phyloP scores from a whole-genome alignment of 1,140 invertebrate species.

The Vanessa atalanta region DNA sequence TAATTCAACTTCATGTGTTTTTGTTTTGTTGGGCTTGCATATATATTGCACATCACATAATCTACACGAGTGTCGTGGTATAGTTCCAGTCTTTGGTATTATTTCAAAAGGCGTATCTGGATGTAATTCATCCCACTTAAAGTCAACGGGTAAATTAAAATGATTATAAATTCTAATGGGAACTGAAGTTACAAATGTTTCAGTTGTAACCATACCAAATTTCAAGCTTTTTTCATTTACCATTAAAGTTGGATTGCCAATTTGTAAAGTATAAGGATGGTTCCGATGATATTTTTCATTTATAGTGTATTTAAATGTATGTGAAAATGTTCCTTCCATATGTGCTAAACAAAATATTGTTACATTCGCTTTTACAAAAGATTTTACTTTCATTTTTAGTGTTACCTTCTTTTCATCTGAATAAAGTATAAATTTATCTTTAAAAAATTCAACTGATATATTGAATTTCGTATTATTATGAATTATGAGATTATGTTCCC shows the following conservation, averaged over 20 bases:
- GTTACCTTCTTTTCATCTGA: slow-evolving; percentile 48
- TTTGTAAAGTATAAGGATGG: slow-evolving; percentile 59
- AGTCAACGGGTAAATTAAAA: slow-evolving; percentile 63
- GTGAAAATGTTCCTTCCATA: slow-evolving; percentile 48
- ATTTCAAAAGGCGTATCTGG: slow-evolving; percentile 67
- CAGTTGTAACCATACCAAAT: slow-evolving; percentile 72
- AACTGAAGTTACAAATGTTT: slow-evolving; percentile 65
- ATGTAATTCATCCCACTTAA: slow-evolving; percentile 57
- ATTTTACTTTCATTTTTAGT: slow-evolving; percentile 51
- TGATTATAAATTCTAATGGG: slow-evolving; percentile 66
- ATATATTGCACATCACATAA: slow-evolving; percentile 64
- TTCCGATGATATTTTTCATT: slow-evolving; percentile 55
- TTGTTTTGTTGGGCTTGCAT: slow-evolving; percentile 65
- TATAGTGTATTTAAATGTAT: slow-evolving; percentile 61
- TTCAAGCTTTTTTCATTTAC: slow-evolving; percentile 65
- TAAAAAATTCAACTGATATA: slow-evolving; percentile 54
- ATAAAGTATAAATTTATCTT: slow-evolving; percentile 55
- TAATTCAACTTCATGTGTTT: slow-evolving; percentile 65
- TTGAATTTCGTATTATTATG: slow-evolving; percentile 62
- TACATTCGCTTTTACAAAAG: slow-evolving; percentile 45
- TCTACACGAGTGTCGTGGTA: slow-evolving; percentile 59
- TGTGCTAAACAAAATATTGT: slow-evolving; percentile 57
- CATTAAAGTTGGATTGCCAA: slow-evolving; percentile 60
- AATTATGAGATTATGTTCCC: slow-evolving; percentile 56
- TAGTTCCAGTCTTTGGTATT: slow-evolving; percentile 51